Evolutionary conservation across 2,888 invertebrate genomes (phyloP).

Genomic region (Fragum whitleyi): DNA sequence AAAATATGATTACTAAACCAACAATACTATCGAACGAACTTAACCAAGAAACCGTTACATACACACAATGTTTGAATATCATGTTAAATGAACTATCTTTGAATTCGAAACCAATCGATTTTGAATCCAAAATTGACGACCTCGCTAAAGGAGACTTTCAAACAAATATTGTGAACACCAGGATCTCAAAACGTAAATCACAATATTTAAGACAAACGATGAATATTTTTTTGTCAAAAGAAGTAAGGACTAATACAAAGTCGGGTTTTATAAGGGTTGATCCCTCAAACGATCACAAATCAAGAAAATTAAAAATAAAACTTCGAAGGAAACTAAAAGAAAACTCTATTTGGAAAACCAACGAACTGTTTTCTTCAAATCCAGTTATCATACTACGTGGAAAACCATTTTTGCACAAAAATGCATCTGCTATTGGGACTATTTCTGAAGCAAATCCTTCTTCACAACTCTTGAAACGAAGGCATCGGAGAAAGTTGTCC

Average conservation of each 20-base stretch:
- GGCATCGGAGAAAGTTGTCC: not conserved
- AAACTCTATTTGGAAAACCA: not conserved
- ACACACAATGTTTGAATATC: conserved; percentile 3
- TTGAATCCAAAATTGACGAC: too few species aligned
- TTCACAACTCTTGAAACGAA: too few species aligned
- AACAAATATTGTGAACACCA: too few species aligned
- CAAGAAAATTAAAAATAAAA: not conserved
- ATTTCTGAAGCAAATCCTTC: too few species aligned
- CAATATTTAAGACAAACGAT: too few species aligned
- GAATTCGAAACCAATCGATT: too few species aligned
- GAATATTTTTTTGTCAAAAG: not conserved
- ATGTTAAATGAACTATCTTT: not conserved
- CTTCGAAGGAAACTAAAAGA: not conserved
- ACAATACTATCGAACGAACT: not conserved
- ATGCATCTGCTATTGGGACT: too few species aligned
- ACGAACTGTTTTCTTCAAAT: not conserved
- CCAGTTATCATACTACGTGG: not conserved
- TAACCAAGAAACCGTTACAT: not conserved
- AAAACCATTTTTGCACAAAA: not conserved
- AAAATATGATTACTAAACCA: not conserved
- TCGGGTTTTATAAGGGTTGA: not conserved
- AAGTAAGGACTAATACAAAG: not conserved
- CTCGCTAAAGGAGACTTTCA: too few species aligned
- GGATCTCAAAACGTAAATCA: too few species aligned
- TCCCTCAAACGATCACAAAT: not conserved